These are phyloP conservation scores for Dipodomys merriami DNA, from an alignment of 2,113 vertebrate genomes.

Conservation along the genomic window DNA sequence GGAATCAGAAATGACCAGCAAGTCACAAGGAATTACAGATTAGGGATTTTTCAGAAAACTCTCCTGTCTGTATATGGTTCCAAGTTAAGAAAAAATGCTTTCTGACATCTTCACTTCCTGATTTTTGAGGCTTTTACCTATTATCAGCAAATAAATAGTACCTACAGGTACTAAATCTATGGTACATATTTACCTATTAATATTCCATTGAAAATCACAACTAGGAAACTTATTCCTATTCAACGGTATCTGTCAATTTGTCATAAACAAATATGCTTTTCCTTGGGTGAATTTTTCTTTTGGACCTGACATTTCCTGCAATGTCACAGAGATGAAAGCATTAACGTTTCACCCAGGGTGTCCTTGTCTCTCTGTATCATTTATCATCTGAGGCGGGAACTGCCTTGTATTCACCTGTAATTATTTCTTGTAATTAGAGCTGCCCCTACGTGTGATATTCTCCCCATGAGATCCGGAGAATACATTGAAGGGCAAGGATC, in stretches of 20 bases:
- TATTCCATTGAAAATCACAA: not conserved
- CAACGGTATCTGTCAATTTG: not conserved
- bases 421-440: slow-evolving; percentile 76
- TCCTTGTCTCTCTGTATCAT: slow-evolving; percentile 51
- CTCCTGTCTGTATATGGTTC: not conserved
- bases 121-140: not conserved
- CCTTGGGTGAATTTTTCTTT: not conserved
- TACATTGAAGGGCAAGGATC: slow-evolving; percentile 53
- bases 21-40: not conserved
- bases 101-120: not conserved
- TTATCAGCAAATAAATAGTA: not conserved
- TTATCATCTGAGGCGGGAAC: slow-evolving; percentile 47
- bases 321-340: not conserved
- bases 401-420: slow-evolving; percentile 60
- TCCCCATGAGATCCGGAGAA: slow-evolving; percentile 46
- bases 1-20: not conserved
- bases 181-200: not conserved
- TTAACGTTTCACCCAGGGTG: not conserved
- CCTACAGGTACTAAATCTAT: not conserved
- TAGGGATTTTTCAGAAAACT: not conserved
- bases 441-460: slow-evolving; percentile 34
- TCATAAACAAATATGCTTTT: slow-evolving; percentile 27
- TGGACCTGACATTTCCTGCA: slow-evolving; percentile 32
- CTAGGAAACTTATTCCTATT: not conserved
- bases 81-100: not conserved